Evolutionary conservation across 2,797 vertebrate species (phyloP).

Genomic region (Rhinella marina): DNA sequence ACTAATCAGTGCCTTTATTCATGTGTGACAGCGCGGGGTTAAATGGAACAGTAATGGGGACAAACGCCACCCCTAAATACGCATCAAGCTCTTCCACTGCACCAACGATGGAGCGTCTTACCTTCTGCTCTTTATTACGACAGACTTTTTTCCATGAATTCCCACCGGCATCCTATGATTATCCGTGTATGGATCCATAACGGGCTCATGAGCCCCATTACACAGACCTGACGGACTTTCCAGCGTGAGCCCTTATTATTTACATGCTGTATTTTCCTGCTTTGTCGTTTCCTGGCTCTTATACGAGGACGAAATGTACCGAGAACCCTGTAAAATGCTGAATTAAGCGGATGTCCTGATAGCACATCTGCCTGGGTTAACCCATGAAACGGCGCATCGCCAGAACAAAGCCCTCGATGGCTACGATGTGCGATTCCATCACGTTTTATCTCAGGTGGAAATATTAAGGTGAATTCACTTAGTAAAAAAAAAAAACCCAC

Average conservation of each 20-base stretch:
- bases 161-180: not conserved
- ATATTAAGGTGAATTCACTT: slow-evolving; percentile 20
- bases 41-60: slow-evolving; percentile 15
- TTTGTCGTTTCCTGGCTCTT: slow-evolving; percentile 12
- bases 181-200: not conserved
- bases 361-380: not conserved
- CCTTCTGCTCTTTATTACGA: not conserved
- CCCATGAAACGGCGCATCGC: not conserved
- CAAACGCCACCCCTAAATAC: not conserved
- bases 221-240: not conserved
- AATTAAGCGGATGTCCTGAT: slow-evolving; percentile 27
- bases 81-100: not conserved
- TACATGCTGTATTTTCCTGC: not conserved
- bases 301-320: slow-evolving; percentile 9
- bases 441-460: slow-evolving; percentile 11
- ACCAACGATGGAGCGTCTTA: not conserved
- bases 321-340: slow-evolving; percentile 24
- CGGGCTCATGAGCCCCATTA: not conserved
- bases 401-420: not conserved
- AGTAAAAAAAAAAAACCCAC: not conserved
- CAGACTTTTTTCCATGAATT: not conserved
- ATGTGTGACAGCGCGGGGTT: not conserved
- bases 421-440: too few species aligned
- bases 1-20: not conserved
- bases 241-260: not conserved